Evolutionary conservation across 2,113 vertebrate genomes (phyloP), one percentile per base, ranked within the genome.

Genomic region (Lanius ludovicianus): DNA sequence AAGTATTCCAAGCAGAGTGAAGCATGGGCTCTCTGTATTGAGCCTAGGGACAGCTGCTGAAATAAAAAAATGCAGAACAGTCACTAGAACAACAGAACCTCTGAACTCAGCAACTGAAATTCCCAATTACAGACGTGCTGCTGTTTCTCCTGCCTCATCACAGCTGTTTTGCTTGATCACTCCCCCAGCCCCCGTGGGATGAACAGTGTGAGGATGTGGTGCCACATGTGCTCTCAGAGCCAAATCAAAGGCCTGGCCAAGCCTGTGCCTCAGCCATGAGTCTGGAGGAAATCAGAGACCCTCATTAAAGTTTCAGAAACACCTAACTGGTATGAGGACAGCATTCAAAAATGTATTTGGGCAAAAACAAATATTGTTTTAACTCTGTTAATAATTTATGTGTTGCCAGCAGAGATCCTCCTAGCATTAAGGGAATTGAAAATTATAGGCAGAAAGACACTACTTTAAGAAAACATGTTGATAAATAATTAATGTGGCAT

Each of bases 331-430:
- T 77, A 46, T 53, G 97, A 97, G 95, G 89, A 78, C 73, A 63
- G 59, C 81, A 85, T 92, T 97, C 93, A 96, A 93, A 96, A 97
- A 77, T 69, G 63, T 96, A 93, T 96, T 96, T 95, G 76, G 95
- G 95, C 96, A 85, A 97, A 98, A 98, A 98, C 98, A 98, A 98
- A 98, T 98, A 98, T 95, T 97, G 96, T 97, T 98, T 98, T 97
- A 98, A 97, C 94, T 94, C 75, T 94, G 94, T 98, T 96, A 98
- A 98, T 98, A 98, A 98, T 98, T 96, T 95, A 98, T 96, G 75
- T 3, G 19, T 95, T 97, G 96, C 97, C 96, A 96, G 96, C 88
- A 96, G 96, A 98, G 97, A 97, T 97, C 94, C 78, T 93, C 90
- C 84, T 53, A 67, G 97, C 91, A 96, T 97, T 96, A 94, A 96